Conservation (phyloP, 2,113 vertebrate genomes). For the Tetraodon nigroviridis region DNA sequence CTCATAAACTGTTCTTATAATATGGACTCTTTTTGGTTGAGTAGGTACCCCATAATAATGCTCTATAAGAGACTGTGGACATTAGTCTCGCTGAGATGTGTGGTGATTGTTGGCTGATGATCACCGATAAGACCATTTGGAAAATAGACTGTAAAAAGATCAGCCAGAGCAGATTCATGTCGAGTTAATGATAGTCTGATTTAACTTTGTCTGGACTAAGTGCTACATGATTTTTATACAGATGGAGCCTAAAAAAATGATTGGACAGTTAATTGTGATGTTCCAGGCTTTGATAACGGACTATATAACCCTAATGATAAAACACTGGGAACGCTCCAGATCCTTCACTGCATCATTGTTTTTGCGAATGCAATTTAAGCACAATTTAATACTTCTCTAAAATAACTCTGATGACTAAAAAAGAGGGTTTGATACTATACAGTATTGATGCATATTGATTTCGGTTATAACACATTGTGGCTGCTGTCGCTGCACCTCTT, state of each 20-base stretch:
- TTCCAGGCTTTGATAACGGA: conserved; percentile 48
- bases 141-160: conserved; percentile 7
- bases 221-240: conserved; percentile 30
- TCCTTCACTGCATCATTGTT: conserved; percentile 12
- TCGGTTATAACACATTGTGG: conserved; percentile 67
- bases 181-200: conserved; percentile 43
- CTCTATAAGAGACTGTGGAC: background rate
- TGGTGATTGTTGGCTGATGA: conserved; percentile 3
- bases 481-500: conserved; percentile 60
- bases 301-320: conserved; percentile 49
- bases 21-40: background rate
- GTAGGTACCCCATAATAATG: conserved; percentile 7
- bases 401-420: conserved; percentile 6
- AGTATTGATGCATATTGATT: too few species aligned
- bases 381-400: conserved; percentile 2
- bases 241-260: conserved; percentile 57
- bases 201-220: conserved; percentile 48
- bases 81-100: conserved; percentile 1
- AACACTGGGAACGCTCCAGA: conserved; percentile 40
- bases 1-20: background rate
- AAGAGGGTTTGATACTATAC: too few species aligned
- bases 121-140: background rate
- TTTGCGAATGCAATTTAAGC: too few species aligned
- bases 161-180: conserved; percentile 31
- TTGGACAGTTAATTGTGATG: conserved; percentile 57